Conservation (phyloP, 2,888 invertebrate species). For the Catocala fraxini region DNA sequence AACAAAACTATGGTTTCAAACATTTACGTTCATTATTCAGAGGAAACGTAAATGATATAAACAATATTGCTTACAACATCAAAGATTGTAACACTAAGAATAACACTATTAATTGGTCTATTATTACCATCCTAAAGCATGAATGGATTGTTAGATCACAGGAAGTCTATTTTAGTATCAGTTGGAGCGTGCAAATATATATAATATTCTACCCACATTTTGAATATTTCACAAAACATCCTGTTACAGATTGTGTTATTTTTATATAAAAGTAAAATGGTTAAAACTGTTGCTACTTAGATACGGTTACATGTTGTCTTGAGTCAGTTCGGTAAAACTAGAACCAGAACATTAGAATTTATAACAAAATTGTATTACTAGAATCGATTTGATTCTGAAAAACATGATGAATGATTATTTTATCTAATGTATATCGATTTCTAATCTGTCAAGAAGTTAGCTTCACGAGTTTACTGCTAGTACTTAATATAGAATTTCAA, state of each 20-base stretch:
- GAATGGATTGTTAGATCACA: conserved; percentile 55
- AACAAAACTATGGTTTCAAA: too few relatives aligned
- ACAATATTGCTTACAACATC: not conserved
- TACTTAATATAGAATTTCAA: too few relatives aligned
- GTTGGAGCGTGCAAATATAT: conserved; percentile 43
- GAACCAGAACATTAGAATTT: too few relatives aligned
- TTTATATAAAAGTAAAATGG: conserved; percentile 9
- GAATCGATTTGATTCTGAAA: too few relatives aligned
- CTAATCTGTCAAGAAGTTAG: too few relatives aligned
- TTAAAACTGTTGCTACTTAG: not conserved
- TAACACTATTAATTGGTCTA: conserved; percentile 41
- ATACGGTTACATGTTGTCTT: not conserved
- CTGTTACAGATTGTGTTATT: conserved; percentile 30
- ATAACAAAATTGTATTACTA: too few relatives aligned
- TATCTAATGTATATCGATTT: too few relatives aligned
- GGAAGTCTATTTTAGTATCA: conserved; percentile 62
- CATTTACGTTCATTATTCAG: not conserved
- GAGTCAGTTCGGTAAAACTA: too few relatives aligned
- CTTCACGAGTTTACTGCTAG: too few relatives aligned
- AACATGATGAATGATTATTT: too few relatives aligned
- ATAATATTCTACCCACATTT: conserved; percentile 45
- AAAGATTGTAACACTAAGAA: conserved; percentile 1
- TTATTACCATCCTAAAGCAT: conserved; percentile 41
- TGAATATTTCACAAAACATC: conserved; percentile 53
- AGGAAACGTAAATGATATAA: not conserved